Evolutionary conservation across 2,888 invertebrate species (phyloP).

Genomic region (Drosophila multiciliata): DNA sequence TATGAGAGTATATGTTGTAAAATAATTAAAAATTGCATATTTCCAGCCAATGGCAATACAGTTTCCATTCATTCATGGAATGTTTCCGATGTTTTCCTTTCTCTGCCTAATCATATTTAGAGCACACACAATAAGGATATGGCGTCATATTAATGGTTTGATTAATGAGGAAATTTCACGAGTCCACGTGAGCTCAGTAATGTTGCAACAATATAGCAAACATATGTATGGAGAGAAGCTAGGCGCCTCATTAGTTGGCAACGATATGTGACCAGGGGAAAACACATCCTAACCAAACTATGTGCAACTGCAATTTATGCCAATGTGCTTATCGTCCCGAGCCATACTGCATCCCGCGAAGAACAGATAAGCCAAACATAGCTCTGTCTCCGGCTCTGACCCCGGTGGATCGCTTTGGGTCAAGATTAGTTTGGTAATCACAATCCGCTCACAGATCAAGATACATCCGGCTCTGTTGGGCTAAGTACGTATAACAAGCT

Average conservation of each 20-base stretch:
- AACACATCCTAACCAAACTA: slow-evolving; percentile 61
- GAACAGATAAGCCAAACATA: slow-evolving; percentile 41
- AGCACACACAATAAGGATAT: slow-evolving; percentile 61
- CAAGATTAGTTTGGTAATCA: slow-evolving; percentile 57
- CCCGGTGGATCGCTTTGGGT: slow-evolving; percentile 8
- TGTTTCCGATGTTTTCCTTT: slow-evolving; percentile 25
- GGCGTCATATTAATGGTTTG: slow-evolving; percentile 59
- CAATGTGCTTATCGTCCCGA: slow-evolving; percentile 38
- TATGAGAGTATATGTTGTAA: slow-evolving; percentile 57
- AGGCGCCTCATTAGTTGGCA: slow-evolving; percentile 60
- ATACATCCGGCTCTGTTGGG: slow-evolving; percentile 53
- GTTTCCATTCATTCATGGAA: slow-evolving; percentile 75
- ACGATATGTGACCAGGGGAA: slow-evolving; percentile 43
- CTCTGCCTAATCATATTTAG: slow-evolving; percentile 48
- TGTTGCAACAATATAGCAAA: slow-evolving; percentile 10
- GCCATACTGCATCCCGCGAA: not conserved
- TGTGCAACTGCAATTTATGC: slow-evolving; percentile 3
- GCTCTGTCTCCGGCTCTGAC: slow-evolving; percentile 10
- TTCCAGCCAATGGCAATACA: slow-evolving; percentile 18
- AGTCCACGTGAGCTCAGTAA: slow-evolving; percentile 8
- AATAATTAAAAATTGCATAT: slow-evolving; percentile 62
- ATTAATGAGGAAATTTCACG: slow-evolving; percentile 68
- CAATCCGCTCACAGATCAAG: slow-evolving; percentile 42
- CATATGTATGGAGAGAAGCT: slow-evolving; percentile 40
- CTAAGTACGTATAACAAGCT: slow-evolving; percentile 25